A percentile compares a stretch with the other conserved stretches of the same genome.
phyloP scores from a whole-genome alignment of 1,140 invertebrate species.

The Orussus abietinus region DNA sequence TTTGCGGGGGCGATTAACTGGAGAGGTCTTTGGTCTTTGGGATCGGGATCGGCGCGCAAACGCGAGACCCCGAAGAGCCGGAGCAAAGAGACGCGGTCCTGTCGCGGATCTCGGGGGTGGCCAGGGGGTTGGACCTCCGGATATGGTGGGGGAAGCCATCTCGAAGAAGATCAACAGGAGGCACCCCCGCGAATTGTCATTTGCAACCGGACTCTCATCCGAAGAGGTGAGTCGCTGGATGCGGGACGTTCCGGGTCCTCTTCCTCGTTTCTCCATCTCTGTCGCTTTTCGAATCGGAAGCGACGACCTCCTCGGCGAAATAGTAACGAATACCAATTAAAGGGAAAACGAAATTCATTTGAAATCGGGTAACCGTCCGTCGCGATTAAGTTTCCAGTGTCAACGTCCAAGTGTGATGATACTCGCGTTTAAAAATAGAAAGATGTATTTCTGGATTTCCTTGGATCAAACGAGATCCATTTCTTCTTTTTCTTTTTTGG shows the following conservation, averaged over 20 bases:
- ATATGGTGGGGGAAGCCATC: slow-evolving; percentile 22
- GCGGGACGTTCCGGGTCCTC: too few species aligned
- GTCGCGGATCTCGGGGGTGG: slow-evolving; percentile 23
- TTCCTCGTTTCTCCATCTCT: too few species aligned
- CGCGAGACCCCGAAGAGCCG: background rate
- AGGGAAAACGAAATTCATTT: background rate
- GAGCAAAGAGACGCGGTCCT: slow-evolving; percentile 8
- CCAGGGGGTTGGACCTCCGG: slow-evolving; percentile 15
- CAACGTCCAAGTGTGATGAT: too few species aligned
- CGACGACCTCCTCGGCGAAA: background rate
- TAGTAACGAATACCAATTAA: background rate
- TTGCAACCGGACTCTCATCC: slow-evolving; percentile 14
- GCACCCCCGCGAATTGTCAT: slow-evolving; percentile 22
- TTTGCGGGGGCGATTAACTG: background rate
- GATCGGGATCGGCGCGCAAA: slow-evolving; percentile 1
- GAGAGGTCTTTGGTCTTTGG: background rate
- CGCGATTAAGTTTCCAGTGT: too few species aligned
- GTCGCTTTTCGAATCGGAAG: too few species aligned
- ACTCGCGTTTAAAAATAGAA: too few species aligned
- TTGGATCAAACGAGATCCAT: too few species aligned
- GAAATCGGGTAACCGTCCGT: too few species aligned
- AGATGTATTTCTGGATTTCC: too few species aligned
- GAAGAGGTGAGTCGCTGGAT: slow-evolving; percentile 17
- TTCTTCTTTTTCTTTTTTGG: too few species aligned
- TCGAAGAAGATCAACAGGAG: slow-evolving; percentile 16